Evolutionary conservation across 2,113 vertebrate species (phyloP), one percentile per base, ranked within the genome.

Genomic region (Dermatemys mawii): DNA sequence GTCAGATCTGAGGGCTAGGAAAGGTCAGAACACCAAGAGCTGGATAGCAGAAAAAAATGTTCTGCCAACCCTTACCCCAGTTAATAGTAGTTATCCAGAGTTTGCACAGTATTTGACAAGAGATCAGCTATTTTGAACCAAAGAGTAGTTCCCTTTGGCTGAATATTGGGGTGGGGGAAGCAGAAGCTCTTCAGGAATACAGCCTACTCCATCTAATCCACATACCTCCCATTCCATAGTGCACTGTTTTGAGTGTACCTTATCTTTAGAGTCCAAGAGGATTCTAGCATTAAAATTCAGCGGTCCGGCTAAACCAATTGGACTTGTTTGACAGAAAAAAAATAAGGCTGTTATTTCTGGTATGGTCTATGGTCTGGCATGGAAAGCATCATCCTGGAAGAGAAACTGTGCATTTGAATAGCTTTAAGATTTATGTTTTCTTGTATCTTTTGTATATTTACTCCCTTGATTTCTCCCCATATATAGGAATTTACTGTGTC

Each of bases 381-480:
- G 73, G 44, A 84, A 91, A 70, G 60, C 60, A 35, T n/a, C 16
- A 63, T 35, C 32, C 8, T 22, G 17, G 24, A 29, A 35, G 4
- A 90, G 29, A 79, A 93, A 83, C 81, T 79, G 51, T 49, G 38
- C 70, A 73, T 38, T 44, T 13, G 22, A 73, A 89, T 70, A 92
- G 90, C 80, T 95, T 88, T 51, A 89, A 84, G 94, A 82, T 49
- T 96, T 90, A 70, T 5, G 10, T 63, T 93, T 92, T 86, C 4
- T 17, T 83, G 19, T 54, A 70, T 87, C 79, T 91, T 6, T 83
- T 85, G 38, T 54, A 88, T 78, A 90, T 2, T 4, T 86, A 54
- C 11, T 75, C 41, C 78, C 86, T 55, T 93, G 86, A 86, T 88
- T 91, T 85, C 38, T 6, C 75, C 19, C n/a, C n/a, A 38, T 70